Base-by-base conservation (phyloP, 35 echinoderm and acorn worm species). In the Chiridota heheva region DNA sequence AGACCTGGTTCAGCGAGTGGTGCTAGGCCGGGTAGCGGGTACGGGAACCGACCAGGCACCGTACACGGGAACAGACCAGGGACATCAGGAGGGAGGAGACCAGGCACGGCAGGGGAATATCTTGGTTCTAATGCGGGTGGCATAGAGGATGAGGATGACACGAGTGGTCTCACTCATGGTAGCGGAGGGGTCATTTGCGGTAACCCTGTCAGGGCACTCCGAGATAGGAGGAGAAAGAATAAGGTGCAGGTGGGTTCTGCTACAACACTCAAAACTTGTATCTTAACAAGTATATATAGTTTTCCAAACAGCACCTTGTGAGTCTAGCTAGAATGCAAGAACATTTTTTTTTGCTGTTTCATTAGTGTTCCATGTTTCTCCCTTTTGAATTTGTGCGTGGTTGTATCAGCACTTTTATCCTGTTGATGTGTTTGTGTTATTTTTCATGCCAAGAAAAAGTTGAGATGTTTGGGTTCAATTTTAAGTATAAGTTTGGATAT, bases 101-200 rank as follows among this genome's bases (percentile, higher is more conserved):
- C 88, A 17, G 89, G 89, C 4, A 94, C 86, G 0, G 45, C 91
- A 28, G 48, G 42, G 17, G n/a, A n/a, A n/a, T n/a, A n/a, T n/a
- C n/a, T n/a, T n/a, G 79, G 67, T 40, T 72, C 84, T 28, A 72
- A 78, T 73, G 69, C 88, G 2, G 93, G 81, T 60, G 40, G 8
- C 44, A 32, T 30, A 1, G 70, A 25, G 27, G 70, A 74, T 5
- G 83, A 85, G 3, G 40, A 77, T 63, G 93, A 96, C 60, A 67
- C 83, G 0, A 96, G 93, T 80, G 84, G 78, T 33, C 71, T 96
- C 36, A 96, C 93, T n/a, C 88, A 96, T 37, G 91, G 91, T 3
- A 89, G 60, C 28, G 67, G 67, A 12, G 77, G 69, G 26, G 76
- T 90, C 41, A 76, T 96, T 32, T 96, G 93, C 84, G 93, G 93